Conservation (phyloP, 2,797 vertebrate genomes). For the Pseudomugil gertrudae region DNA sequence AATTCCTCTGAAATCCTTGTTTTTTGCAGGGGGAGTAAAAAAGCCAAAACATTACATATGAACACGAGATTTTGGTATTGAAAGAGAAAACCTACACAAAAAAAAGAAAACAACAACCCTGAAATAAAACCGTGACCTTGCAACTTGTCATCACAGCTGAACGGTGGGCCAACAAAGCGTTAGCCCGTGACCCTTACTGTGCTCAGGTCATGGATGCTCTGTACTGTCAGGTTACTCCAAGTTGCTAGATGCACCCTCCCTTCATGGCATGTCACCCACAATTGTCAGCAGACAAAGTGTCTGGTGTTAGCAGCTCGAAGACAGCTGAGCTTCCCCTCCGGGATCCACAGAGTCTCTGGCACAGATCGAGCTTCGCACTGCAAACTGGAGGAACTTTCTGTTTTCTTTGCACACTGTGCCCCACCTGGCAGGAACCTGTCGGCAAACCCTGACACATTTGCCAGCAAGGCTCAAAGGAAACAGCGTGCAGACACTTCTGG, state of each 20-base stretch:
- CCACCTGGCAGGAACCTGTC: slow-evolving; percentile 22
- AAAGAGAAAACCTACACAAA: no score
- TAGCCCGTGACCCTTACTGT: no score
- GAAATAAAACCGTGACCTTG: no score
- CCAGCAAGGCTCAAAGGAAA: slow-evolving; percentile 26
- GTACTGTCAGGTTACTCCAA: not conserved
- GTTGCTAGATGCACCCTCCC: not conserved
- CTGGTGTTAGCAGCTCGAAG: slow-evolving; percentile 26
- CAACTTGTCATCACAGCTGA: no score
- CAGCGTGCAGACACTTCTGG: not conserved
- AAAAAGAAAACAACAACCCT: no score
- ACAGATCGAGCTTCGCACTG: slow-evolving; percentile 1
- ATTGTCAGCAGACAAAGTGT: slow-evolving; percentile 22
- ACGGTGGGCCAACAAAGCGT: no score
- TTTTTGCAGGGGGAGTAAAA: no score
- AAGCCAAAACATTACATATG: no score
- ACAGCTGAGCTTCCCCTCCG: slow-evolving; percentile 11
- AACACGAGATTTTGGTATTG: no score
- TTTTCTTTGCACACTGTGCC: slow-evolving; percentile 32
- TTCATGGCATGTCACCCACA: slow-evolving; percentile 13
- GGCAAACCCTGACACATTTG: slow-evolving; percentile 26
- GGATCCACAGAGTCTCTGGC: slow-evolving; percentile 47
- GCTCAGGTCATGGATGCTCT: no score
- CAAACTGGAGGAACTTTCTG: slow-evolving; percentile 28
- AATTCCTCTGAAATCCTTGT: no score